Base-by-base conservation (phyloP, 2,888 invertebrate species). In the Schizotus pectinicornis region DNA sequence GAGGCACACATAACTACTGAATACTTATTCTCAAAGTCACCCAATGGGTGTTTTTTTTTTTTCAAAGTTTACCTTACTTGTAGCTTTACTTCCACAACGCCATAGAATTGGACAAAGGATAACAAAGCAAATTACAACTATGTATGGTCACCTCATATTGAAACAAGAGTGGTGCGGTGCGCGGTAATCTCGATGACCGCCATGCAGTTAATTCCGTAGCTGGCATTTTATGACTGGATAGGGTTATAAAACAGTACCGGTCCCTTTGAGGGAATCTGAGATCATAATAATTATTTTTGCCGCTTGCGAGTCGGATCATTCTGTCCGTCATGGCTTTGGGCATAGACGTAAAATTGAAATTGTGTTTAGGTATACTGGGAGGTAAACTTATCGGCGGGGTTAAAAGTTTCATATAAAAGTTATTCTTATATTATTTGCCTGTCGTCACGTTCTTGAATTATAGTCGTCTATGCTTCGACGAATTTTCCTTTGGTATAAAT, bases 261-360 rank as follows among this genome's bases (percentile, higher is more conserved):
- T 34, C 13, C 36, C 53, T 53, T 53, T 53, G 53, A 53, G 38
- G 53, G 43, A 53, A 53, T 46, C 53, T 45, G 53, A 53, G 53
- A 53, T 53, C 53, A 45, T 53, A 22, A 34, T 53, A 53, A 53
- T 53, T 53, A 53, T 53, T 53, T 51, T 53, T 53, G 53, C 45
- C 45, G 53, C 53, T 38, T 45, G 45, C 45, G 32, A 53, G 53
- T 45, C 53, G 45, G 46, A 53, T 53, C 53, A 38, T 45, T 53
- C 45, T 45, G 45, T 53, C 46, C 45, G 53, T 53, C 46, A 53
- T 45, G 53, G 53, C 38, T 37, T 53, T 53, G 53, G 38, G 45
- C 46, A 37, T 45, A 53, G 53, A 53, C 53, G 53, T 53, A 53
- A 53, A 53, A 53, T 53, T 53, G 46, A 53, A 53, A 53, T 53